These are phyloP conservation scores for Diaphora mendica DNA, from an alignment of 2,888 invertebrate genomes.

Conservation along the genomic window DNA sequence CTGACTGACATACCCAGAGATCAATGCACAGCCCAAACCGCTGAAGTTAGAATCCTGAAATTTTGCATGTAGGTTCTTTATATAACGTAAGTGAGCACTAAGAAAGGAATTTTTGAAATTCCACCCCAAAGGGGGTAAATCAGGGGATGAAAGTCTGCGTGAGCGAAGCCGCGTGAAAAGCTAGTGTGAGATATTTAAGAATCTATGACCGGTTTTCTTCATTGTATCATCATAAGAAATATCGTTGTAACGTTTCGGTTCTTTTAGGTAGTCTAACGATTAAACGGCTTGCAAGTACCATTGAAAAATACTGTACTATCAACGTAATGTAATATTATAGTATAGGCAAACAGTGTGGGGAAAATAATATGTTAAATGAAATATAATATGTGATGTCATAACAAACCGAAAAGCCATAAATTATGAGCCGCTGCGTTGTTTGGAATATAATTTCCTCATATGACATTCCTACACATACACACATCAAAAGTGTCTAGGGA, in stretches of 20 bases:
- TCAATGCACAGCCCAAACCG: too few species aligned
- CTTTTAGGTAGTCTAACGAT: background rate
- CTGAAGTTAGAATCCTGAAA: too few species aligned
- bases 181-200: too few species aligned
- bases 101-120: too few species aligned
- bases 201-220: too few species aligned
- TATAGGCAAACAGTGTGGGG: background rate
- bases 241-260: background rate
- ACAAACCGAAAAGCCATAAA: slow-evolving; percentile 33
- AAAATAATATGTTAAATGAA: slow-evolving; percentile 21
- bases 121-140: too few species aligned
- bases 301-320: background rate
- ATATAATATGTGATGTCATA: slow-evolving; percentile 13
- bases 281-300: background rate
- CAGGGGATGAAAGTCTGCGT: too few species aligned
- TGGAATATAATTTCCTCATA: slow-evolving; percentile 36
- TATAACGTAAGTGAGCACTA: too few species aligned
- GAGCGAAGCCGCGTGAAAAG: too few species aligned
- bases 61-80: too few species aligned
- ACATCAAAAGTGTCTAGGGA: too few species aligned
- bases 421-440: slow-evolving; percentile 27
- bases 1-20: too few species aligned
- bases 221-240: background rate
- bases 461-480: slow-evolving; percentile 18
- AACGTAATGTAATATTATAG: background rate